These are phyloP conservation scores for Pentalonia nigronervosa DNA, from an alignment of 1,140 invertebrate species.

Conservation along the genomic window DNA sequence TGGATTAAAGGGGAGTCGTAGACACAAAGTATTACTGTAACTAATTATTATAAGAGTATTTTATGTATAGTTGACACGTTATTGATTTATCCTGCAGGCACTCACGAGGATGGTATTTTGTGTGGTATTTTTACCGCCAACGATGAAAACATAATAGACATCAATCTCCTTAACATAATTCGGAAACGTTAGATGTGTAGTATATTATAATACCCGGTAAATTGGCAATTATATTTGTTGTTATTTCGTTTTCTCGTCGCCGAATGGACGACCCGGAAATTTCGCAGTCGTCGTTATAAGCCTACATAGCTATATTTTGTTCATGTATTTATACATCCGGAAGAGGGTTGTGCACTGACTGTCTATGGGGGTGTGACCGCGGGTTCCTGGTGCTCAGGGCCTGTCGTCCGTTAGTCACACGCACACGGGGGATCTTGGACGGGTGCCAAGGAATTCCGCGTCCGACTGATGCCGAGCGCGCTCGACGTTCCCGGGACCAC, in stretches of 20 bases:
- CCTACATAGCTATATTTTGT: not conserved
- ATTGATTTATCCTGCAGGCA: not conserved
- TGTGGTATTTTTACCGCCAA: not conserved
- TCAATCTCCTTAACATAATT: not conserved
- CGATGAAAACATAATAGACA: not conserved
- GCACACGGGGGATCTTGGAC: conserved; percentile 26
- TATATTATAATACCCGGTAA: not conserved
- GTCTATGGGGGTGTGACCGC: not conserved
- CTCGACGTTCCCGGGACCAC: conserved; percentile 56
- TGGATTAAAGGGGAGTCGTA: not conserved
- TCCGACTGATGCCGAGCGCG: conserved; percentile 53
- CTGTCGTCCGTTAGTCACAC: conserved; percentile 15
- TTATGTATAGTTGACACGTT: not conserved
- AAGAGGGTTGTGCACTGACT: not conserved
- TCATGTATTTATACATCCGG: not conserved
- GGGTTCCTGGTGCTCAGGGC: not conserved
- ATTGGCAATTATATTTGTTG: not conserved
- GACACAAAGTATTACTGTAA: not conserved
- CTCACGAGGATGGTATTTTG: not conserved
- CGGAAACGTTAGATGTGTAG: not conserved
- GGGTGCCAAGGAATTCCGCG: conserved; percentile 33
- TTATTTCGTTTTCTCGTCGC: not conserved
- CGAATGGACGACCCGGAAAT: not conserved
- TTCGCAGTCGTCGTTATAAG: too few species aligned
- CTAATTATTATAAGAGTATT: not conserved